phyloP scores from a whole-genome alignment of 2,888 invertebrate genomes.

The Clanis bilineata region DNA sequence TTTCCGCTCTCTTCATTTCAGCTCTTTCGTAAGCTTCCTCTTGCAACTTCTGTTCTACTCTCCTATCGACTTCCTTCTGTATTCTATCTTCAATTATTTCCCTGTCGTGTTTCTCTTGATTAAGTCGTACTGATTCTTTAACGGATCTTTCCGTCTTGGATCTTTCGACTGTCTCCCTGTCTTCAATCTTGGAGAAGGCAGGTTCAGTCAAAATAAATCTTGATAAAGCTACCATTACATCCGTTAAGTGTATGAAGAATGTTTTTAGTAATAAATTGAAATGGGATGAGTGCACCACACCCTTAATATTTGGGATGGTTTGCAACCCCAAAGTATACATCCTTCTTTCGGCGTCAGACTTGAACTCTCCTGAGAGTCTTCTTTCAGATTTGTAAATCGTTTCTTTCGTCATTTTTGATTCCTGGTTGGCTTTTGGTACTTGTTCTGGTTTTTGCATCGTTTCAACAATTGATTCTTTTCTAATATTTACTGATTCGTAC shows the following conservation, averaged over 20 bases:
- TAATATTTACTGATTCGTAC: neutral
- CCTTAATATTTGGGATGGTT: slow-evolving; percentile 66
- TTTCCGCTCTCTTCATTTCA: slow-evolving; percentile 19
- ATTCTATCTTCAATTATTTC: neutral
- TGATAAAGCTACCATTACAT: slow-evolving; percentile 73
- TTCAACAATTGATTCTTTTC: neutral
- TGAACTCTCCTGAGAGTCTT: slow-evolving; percentile 19
- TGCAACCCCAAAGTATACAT: slow-evolving; percentile 61
- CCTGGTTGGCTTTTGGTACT: neutral
- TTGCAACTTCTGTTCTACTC: slow-evolving; percentile 18
- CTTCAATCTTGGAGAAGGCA: slow-evolving; percentile 29
- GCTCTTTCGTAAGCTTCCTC: slow-evolving; percentile 24
- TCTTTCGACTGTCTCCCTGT: neutral
- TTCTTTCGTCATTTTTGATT: slow-evolving; percentile 24
- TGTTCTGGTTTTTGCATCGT: neutral
- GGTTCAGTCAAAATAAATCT: slow-evolving; percentile 62
- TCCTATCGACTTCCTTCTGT: slow-evolving; percentile 13
- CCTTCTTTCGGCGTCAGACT: slow-evolving; percentile 50
- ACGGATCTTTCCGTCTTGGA: neutral
- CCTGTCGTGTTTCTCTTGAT: slow-evolving; percentile 9
- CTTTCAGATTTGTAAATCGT: slow-evolving; percentile 17
- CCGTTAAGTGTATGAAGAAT: slow-evolving; percentile 73
- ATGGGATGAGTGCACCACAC: slow-evolving; percentile 52
- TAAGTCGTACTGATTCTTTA: slow-evolving; percentile 23
- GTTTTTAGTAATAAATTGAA: slow-evolving; percentile 66